Conservation (phyloP, 2,113 vertebrate genomes). For the Cheilinus undulatus region DNA sequence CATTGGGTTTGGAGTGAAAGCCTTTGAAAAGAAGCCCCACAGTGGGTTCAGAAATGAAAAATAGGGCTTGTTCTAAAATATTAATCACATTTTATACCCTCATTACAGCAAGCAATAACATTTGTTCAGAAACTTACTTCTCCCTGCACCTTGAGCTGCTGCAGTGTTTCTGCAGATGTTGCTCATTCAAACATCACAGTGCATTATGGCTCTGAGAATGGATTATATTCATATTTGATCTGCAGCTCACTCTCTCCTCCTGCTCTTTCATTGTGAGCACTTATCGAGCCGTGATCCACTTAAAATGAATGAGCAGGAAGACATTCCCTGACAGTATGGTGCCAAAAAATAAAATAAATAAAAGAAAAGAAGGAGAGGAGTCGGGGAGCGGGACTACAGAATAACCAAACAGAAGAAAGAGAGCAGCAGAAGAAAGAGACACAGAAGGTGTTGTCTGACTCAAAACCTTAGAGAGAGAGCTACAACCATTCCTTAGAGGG, state of each 20-base stretch:
- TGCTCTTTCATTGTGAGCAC: conserved; percentile 39
- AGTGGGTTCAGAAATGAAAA: conserved; percentile 86
- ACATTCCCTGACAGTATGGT: conserved; percentile 56
- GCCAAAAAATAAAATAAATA: conserved; percentile 17
- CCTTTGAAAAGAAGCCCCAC: conserved; percentile 87
- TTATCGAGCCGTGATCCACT: conserved; percentile 52
- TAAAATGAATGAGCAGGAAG: conserved; percentile 47
- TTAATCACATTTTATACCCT: conserved; percentile 88
- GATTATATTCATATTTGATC: conserved; percentile 75
- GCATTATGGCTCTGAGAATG: conserved; percentile 67
- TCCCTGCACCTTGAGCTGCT: conserved; percentile 75
- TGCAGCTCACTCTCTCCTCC: conserved; percentile 24
- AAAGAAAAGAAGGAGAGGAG: background rate
- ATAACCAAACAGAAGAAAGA: conserved; percentile 58
- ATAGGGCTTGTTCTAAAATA: conserved; percentile 87
- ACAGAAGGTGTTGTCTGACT: conserved; percentile 72
- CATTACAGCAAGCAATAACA: conserved; percentile 85
- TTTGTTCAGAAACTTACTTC: conserved; percentile 83
- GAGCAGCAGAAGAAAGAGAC: conserved; percentile 40
- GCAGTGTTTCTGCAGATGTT: conserved; percentile 53
- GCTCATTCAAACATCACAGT: conserved; percentile 60
- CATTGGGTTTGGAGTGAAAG: conserved; percentile 85
- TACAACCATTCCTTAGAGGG: conserved; percentile 68
- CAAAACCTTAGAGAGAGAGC: conserved; percentile 77
- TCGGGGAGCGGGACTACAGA: conserved; percentile 46